Conservation (phyloP, 1,140 invertebrate genomes). For the Cherax quadricarinatus region DNA sequence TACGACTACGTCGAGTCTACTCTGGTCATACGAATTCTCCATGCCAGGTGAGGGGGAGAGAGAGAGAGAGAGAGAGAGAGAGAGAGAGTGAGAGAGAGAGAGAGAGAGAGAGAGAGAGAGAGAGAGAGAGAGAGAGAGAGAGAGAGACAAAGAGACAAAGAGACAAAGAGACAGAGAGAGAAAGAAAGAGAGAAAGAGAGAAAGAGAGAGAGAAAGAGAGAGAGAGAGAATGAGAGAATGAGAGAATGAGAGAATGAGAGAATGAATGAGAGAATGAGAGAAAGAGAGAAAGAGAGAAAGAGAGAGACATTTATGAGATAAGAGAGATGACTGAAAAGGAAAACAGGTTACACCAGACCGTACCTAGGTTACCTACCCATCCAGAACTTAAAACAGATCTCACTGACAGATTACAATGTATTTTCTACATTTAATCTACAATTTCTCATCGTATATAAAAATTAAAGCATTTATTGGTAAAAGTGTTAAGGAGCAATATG, state of each 20-base stretch:
- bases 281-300: background rate
- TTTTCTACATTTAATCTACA: too few relatives aligned
- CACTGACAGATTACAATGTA: too few relatives aligned
- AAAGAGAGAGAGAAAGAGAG: background rate
- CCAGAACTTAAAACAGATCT: too few relatives aligned
- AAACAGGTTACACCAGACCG: too few relatives aligned
- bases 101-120: slow-evolving; percentile 11
- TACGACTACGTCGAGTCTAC: slow-evolving; percentile 36
- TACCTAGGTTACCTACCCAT: too few relatives aligned
- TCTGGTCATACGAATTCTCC: slow-evolving; percentile 27
- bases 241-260: background rate
- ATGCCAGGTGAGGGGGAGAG: slow-evolving; percentile 44
- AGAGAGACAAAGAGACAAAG: background rate
- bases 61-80: background rate
- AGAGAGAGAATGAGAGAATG: background rate
- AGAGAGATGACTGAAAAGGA: too few relatives aligned
- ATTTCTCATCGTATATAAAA: too few relatives aligned
- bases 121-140: background rate
- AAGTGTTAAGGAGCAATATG: too few relatives aligned
- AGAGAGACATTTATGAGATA: background rate
- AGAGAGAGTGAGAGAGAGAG: background rate
- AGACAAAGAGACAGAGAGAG: background rate
- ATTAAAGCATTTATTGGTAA: too few relatives aligned
- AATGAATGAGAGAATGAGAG: background rate
- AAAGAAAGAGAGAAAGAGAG: background rate